Conservation (phyloP, 1,140 invertebrate genomes). For the Thaumatotibia leucotreta region DNA sequence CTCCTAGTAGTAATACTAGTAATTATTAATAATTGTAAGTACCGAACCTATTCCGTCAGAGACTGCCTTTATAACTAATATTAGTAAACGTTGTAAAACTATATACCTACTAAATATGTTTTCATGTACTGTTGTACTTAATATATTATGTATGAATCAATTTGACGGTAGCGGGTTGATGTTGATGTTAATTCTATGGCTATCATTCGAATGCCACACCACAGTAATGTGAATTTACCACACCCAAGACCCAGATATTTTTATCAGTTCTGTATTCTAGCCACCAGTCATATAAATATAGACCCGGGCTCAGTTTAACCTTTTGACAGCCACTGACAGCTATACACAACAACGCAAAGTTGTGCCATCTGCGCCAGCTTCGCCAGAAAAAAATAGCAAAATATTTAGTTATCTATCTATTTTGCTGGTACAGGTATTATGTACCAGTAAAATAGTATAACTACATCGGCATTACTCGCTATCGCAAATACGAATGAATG, state of each 20-base stretch:
- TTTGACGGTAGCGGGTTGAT: not conserved
- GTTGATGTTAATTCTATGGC: not conserved
- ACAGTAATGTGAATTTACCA: not conserved
- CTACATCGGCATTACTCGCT: not conserved
- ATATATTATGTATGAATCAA: not conserved
- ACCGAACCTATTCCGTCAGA: conserved; percentile 21
- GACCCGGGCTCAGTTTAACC: too few species aligned
- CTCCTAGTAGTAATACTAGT: not conserved
- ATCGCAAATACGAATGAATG: not conserved
- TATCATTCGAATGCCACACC: too few species aligned
- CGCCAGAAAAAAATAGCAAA: too few species aligned
- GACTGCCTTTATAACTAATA: conserved; percentile 22
- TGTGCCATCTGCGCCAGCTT: too few species aligned
- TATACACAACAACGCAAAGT: too few species aligned
- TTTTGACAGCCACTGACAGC: too few species aligned
- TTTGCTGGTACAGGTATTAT: too few species aligned
- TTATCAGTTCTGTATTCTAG: not conserved
- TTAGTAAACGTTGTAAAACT: not conserved
- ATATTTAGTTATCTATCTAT: too few species aligned
- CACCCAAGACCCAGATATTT: not conserved
- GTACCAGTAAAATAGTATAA: too few species aligned
- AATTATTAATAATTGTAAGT: not conserved
- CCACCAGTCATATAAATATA: too few species aligned
- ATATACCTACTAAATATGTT: not conserved
- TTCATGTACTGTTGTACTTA: not conserved